Percentiles rank a stretch among this genome's conserved stretches.
phyloP scores from a whole-genome alignment of 2,797 vertebrate species.

The Centroberyx gerrardi region DNA sequence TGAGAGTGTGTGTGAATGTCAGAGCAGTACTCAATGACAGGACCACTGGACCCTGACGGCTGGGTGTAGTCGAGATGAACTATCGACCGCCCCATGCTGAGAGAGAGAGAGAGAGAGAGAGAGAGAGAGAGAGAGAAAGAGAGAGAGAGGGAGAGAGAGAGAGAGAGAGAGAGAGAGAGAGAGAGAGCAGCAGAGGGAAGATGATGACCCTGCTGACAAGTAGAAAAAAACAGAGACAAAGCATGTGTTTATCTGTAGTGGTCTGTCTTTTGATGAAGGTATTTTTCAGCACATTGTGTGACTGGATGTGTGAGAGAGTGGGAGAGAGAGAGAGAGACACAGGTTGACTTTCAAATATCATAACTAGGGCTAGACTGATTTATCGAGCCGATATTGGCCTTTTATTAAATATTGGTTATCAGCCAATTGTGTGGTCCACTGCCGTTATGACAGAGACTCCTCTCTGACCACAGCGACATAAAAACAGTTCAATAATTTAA shows the following conservation, averaged over 20 bases:
- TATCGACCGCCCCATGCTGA: conserved; percentile 41
- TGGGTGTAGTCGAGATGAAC: conserved; percentile 60
- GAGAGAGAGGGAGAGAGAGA: not conserved
- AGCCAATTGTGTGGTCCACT: too few species aligned
- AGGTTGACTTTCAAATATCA: too few species aligned
- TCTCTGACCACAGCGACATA: too few species aligned
- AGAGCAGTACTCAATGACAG: conserved; percentile 25
- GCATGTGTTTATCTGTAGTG: conserved; percentile 1
- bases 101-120: not conserved
- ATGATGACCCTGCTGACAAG: conserved; percentile 8
- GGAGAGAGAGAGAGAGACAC: not conserved
- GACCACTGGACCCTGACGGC: conserved; percentile 57
- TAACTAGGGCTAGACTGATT: too few species aligned
- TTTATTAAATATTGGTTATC: too few species aligned
- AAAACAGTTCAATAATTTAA: too few species aligned
- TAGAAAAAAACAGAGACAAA: conserved; percentile 15
- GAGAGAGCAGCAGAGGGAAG: not conserved
- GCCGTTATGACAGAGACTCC: too few species aligned
- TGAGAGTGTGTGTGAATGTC: conserved; percentile 26
- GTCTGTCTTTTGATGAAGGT: not conserved
- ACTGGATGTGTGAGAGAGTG: not conserved
- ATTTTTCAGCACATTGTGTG: conserved; percentile 4
- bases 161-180: not conserved
- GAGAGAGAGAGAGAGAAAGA: not conserved
- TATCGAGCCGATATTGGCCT: too few species aligned